A percentile compares a stretch with the other conserved stretches of the same genome.
Evolutionary conservation across 1,140 invertebrate genomes (phyloP).

Genomic region (Plectrocnemia conspersa): DNA sequence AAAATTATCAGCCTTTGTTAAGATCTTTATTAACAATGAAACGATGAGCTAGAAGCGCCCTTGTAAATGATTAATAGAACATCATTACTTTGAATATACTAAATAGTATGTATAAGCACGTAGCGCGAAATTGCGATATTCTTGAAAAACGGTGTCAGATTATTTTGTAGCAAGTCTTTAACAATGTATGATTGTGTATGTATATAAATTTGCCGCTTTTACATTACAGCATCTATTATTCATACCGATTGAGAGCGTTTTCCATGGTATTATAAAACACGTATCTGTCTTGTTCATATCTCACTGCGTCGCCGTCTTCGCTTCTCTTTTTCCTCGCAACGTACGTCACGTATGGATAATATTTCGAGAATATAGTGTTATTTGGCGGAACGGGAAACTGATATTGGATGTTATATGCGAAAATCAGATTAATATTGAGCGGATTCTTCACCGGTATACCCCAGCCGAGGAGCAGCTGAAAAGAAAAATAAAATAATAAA

Average conservation of each 20-base stretch:
- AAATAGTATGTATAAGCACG: too few species aligned
- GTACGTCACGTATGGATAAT: conserved; percentile 43
- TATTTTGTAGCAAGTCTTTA: too few species aligned
- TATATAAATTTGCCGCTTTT: too few species aligned
- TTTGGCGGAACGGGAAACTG: conserved; percentile 42
- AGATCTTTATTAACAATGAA: too few species aligned
- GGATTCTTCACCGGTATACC: conserved; percentile 40
- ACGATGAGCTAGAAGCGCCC: too few species aligned
- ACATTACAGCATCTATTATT: too few species aligned
- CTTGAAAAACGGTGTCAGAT: too few species aligned
- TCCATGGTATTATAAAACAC: conserved; percentile 43
- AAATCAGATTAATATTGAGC: conserved; percentile 41
- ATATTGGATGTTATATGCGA: conserved; percentile 46
- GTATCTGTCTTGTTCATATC: conserved; percentile 40
- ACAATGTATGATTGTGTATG: too few species aligned
- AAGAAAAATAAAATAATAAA: conserved; percentile 2
- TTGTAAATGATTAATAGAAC: too few species aligned
- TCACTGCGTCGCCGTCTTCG: conserved; percentile 33
- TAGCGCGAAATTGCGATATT: too few species aligned
- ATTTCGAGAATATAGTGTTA: conserved; percentile 33
- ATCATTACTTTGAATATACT: too few species aligned
- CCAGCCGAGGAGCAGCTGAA: conserved; percentile 45
- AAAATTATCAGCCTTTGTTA: too few species aligned
- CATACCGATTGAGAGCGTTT: conserved; percentile 41
- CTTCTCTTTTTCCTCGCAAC: conserved; percentile 41